These are phyloP conservation scores for Cromileptes altivelis DNA, from an alignment of 2,113 vertebrate species.

Conservation along the genomic window DNA sequence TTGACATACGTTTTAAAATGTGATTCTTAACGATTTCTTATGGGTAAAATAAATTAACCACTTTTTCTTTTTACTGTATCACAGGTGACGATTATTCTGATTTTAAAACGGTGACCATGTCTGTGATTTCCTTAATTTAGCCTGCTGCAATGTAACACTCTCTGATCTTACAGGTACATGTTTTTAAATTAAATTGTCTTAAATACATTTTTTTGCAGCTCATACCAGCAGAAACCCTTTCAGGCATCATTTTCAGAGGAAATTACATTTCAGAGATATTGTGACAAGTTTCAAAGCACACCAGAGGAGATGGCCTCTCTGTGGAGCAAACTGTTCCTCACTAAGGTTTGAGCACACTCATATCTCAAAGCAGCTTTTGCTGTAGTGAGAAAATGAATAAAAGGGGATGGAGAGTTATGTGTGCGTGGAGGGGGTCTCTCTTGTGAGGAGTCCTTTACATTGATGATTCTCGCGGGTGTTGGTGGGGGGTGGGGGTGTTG, in stretches of 20 bases:
- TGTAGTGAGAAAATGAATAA: conserved; percentile 71
- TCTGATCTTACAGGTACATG: neutral
- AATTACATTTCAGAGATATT: conserved; percentile 40
- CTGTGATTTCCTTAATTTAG: neutral
- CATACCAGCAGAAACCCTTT: neutral
- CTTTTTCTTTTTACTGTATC: neutral
- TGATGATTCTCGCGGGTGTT: conserved; percentile 60
- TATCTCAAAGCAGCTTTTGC: conserved; percentile 65
- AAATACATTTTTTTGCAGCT: neutral
- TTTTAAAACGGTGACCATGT: neutral
- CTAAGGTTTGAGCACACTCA: conserved; percentile 57
- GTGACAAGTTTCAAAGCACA: conserved; percentile 48
- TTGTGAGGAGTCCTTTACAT: conserved; percentile 69
- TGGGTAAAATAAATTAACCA: neutral
- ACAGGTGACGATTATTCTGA: neutral
- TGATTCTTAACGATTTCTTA: neutral
- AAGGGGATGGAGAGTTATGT: conserved; percentile 51
- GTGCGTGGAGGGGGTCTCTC: conserved; percentile 60
- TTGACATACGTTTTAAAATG: neutral
- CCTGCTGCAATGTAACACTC: neutral
- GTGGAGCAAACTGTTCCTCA: conserved; percentile 49
- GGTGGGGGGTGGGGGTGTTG: conserved; percentile 42
- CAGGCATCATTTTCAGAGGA: conserved; percentile 14
- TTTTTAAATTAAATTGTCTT: neutral
- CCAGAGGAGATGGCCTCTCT: conserved; percentile 32